Base-by-base conservation (phyloP, 64 coral and sea anemone species). In the Platygyra sinensis region DNA sequence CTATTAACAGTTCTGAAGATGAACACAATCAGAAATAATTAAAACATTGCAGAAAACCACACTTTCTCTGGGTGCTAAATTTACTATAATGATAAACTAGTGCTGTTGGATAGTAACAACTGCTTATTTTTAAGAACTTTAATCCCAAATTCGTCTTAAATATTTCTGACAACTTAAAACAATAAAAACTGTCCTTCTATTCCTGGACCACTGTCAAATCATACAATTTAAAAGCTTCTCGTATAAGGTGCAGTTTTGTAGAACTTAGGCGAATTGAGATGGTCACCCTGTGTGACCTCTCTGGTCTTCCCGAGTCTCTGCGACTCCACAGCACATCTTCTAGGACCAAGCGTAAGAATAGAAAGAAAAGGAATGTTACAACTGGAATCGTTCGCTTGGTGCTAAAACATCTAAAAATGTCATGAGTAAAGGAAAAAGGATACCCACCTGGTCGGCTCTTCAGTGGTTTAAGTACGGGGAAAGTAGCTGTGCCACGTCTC, bases 301-400 rank as follows among this genome's bases (percentile, higher is more conserved):
- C 75, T 51, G 75, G 39, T 29, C 75, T 77, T 77, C 38, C 39
- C 52, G 75, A 51, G 50, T 77, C 75, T 77, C 75, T 0, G 39
- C 75, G 75, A 24, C 75, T 77, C 49, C 75, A 77, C 50, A 42
- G 42, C 17, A 39, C 75, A 52, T 77, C 75, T 50, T 54, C 75
- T 18, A 77, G 24, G 39, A 77, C 75, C 24, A 77, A 54, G 75
- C 75, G 52, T 51, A 77, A 77, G 38, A 77, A 77, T 51, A 77
- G 46, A 77, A 77, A 77, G 50, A 16, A 77, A 77, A 54, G 75
- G 75, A 77, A 77, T 77, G n/a, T 77, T 77, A 77, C 13, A 54
- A 54, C 7, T 54, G 1, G 52, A 10, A 10, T 8, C 13, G 75
- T 51, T 42, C 42, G 52, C 75, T 51, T 51, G 75, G 49, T 77